Evolutionary conservation across 2,888 invertebrate genomes (phyloP).

Genomic region (Silvanus unidentatus): DNA sequence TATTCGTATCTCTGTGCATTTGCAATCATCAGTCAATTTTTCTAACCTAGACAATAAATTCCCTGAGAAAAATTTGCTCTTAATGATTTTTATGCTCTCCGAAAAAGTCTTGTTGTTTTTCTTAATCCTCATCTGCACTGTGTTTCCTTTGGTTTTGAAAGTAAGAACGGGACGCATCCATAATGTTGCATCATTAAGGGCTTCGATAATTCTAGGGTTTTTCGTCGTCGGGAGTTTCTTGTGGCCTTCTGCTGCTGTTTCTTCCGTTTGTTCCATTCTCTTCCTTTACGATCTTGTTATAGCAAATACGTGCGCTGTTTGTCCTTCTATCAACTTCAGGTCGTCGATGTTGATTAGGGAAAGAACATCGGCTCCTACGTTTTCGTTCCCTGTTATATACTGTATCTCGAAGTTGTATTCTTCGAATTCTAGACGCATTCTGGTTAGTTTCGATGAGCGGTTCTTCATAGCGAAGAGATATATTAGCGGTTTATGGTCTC

Average conservation of each 20-base stretch:
- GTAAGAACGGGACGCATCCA: no score
- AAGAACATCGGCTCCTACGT: slow-evolving; percentile 11
- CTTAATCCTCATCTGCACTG: background rate
- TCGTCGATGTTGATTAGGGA: slow-evolving; percentile 3
- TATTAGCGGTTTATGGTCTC: slow-evolving; percentile 16
- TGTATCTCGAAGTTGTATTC: slow-evolving; percentile 10
- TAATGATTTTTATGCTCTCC: background rate
- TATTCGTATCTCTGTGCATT: background rate
- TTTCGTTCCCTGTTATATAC: slow-evolving; percentile 7
- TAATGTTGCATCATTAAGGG: background rate
- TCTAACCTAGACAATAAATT: background rate
- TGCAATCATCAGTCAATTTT: background rate
- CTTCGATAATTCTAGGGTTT: background rate
- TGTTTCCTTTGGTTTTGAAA: background rate
- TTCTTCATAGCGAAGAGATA: slow-evolving; percentile 18
- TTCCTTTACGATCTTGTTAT: background rate
- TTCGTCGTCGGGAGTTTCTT: no score
- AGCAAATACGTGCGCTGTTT: background rate
- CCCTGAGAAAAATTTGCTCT: background rate
- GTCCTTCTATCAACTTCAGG: background rate
- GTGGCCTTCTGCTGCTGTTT: no score
- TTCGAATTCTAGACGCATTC: slow-evolving; percentile 15
- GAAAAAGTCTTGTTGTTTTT: no score
- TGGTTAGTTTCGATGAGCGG: slow-evolving; percentile 15
- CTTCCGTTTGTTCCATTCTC: no score